Conservation (phyloP, 2,797 vertebrate species). For the Natrix natrix region DNA sequence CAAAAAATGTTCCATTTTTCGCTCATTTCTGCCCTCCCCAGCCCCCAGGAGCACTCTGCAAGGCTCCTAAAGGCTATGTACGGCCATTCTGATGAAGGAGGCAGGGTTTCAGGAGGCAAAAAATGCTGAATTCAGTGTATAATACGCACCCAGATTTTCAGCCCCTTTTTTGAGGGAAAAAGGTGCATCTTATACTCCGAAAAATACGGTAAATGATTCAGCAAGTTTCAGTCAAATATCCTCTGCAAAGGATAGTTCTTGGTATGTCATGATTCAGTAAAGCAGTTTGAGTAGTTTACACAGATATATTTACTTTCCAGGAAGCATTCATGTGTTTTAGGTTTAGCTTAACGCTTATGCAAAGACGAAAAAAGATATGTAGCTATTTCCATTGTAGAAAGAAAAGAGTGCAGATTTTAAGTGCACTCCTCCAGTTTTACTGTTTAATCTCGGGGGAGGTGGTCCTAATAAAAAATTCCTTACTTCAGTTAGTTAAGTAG, state of each 20-base stretch:
- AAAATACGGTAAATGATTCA: background rate
- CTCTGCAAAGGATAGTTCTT: background rate
- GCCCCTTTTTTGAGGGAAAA: no score
- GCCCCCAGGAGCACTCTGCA: no score
- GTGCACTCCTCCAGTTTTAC: background rate
- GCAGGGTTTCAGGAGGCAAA: no score
- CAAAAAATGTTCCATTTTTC: no score
- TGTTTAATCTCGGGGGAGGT: background rate
- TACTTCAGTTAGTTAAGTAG: background rate
- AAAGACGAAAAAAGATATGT: background rate
- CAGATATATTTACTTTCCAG: background rate
- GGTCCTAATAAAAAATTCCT: background rate
- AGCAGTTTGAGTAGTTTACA: background rate
- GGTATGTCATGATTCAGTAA: background rate
- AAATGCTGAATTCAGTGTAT: no score
- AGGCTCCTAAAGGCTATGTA: no score
- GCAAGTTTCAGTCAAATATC: background rate
- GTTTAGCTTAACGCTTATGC: background rate
- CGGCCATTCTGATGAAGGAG: no score
- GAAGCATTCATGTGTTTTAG: constrained; percentile 1
- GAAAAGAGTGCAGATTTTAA: background rate
- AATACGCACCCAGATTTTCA: no score
- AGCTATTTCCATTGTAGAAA: background rate
- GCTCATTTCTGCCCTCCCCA: no score
- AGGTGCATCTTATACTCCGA: no score